Conservation (phyloP, 2,797 vertebrate species). For the Leptodactylus fallax region DNA sequence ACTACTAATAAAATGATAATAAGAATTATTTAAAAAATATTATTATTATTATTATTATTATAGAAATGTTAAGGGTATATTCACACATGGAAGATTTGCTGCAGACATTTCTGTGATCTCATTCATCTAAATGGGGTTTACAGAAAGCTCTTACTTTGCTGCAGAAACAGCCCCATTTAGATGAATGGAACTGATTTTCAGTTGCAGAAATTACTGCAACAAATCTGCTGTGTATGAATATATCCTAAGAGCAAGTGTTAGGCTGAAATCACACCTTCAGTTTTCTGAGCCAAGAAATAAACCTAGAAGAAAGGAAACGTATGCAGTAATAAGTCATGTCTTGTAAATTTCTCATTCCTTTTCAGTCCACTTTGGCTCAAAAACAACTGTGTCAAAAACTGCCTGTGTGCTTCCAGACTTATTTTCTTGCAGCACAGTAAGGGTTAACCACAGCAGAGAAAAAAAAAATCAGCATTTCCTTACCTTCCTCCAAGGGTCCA, state of each 20-base stretch:
- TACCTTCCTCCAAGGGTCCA: background rate
- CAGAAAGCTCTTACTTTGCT: too few relatives aligned
- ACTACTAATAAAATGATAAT: too few relatives aligned
- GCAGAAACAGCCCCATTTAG: background rate
- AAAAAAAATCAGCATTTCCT: slow-evolving; percentile 25
- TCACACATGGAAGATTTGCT: background rate
- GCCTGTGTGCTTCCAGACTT: background rate
- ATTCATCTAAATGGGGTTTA: background rate
- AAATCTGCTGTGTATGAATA: too few relatives aligned
- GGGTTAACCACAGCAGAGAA: slow-evolving; percentile 4
- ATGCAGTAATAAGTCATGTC: too few relatives aligned
- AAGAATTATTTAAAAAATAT: too few relatives aligned
- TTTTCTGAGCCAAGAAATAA: too few relatives aligned
- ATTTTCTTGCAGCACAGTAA: background rate
- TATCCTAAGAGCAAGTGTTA: too few relatives aligned
- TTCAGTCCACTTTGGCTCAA: too few relatives aligned
- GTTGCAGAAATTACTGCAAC: background rate
- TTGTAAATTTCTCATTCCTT: too few relatives aligned
- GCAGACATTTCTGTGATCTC: background rate
- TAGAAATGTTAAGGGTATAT: background rate
- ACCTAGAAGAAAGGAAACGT: too few relatives aligned
- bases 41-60: background rate
- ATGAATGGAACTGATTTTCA: background rate
- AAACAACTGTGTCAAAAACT: too few relatives aligned
- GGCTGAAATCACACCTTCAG: too few relatives aligned